Evolutionary conservation across 2,888 invertebrate species (phyloP), one percentile per base, ranked within the genome.

Genomic region (Melinaea menophilus): DNA sequence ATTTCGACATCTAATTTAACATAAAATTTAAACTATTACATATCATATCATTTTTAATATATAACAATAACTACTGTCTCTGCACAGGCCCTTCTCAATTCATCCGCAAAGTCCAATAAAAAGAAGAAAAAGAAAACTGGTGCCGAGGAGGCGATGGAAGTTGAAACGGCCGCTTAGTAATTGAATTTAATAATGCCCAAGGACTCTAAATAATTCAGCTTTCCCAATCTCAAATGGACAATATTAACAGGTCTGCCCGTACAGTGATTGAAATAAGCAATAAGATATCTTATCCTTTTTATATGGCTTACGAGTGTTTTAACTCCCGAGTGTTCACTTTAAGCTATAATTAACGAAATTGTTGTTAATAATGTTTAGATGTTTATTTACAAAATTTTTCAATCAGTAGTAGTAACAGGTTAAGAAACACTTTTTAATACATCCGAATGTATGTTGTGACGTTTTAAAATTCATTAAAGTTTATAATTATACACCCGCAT

Each of bases 111-210:
- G 85, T 92, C 96, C 34, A 96, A 95, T 74, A 97, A 97, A 90
- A 97, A 97, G 94, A 97, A 96, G 93, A 96, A 96, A 95, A 96
- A 95, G 94, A 94, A 94, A 70, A 93, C 93, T 71, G 93, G 93
- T 69, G 88, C 91, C 60, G 88, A 91, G 71, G 91, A 92, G 71
- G 84, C 92, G n/a, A 91, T 92, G 90, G 92, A 92, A 81, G 92
- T 92, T 33, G 92, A 93, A 78, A 92, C 91, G 65, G 92, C 85
- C 81, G 90, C 90, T 77, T 90, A 89, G 80, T 83, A 78, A 64
- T 62, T 58, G 57, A 64, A 59, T 51, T 63, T 59, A 59, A 58
- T 31, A 61, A 62, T 41, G 46, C 41, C 46, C 58, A 58, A 59
- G 65, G 67, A 71, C 64, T 62, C 58, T 71, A 65, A 67, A 60